Evolutionary conservation across 2,113 vertebrate species (phyloP).

Genomic region (Tyrannus savana): DNA sequence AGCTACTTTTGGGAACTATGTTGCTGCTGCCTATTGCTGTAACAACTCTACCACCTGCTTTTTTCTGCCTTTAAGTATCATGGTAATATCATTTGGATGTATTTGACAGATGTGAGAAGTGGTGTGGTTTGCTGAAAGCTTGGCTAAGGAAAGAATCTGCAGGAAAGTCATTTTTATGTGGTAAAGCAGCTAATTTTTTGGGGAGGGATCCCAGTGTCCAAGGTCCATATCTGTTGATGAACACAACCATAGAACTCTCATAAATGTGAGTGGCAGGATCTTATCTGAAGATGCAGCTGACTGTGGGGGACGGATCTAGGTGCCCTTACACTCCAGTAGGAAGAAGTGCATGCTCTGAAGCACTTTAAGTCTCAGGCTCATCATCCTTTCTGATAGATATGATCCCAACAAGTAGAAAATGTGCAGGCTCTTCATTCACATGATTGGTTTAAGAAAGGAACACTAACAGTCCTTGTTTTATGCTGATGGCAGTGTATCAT

Average conservation of each 20-base stretch:
- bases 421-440: neutral
- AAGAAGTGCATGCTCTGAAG: neutral
- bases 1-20: neutral
- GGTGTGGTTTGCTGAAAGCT: neutral
- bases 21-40: neutral
- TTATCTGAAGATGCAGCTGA: neutral
- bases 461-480: neutral
- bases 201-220: neutral
- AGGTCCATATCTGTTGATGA: neutral
- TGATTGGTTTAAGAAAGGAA: neutral
- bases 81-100: neutral
- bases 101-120: neutral
- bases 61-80: neutral
- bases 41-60: neutral
- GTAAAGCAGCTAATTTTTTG: neutral
- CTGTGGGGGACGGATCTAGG: rapidly evolving
- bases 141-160: neutral
- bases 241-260: neutral
- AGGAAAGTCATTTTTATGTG: neutral
- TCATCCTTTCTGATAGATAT: neutral
- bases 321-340: neutral
- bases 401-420: neutral
- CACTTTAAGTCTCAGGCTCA: neutral
- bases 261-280: neutral
- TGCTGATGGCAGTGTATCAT: neutral